Evolutionary conservation across 2,888 invertebrate genomes (phyloP).

Genomic region (Chloroclysta siterata): DNA sequence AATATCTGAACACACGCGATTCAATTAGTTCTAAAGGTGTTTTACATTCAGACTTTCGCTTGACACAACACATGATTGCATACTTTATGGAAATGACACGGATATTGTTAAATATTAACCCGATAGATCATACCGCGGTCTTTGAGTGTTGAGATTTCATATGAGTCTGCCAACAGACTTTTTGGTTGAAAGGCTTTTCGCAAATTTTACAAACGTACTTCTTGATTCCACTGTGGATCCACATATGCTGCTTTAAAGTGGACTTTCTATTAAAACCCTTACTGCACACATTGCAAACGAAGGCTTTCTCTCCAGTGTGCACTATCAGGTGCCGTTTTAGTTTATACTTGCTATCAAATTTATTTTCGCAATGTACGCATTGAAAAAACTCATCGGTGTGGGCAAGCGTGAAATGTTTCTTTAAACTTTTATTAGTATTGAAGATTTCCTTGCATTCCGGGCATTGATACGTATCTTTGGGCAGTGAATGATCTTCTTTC

Average conservation of each 20-base stretch:
- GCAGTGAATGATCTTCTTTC: conserved; percentile 54
- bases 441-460: conserved; percentile 59
- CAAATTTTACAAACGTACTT: conserved; percentile 63
- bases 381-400: conserved; percentile 60
- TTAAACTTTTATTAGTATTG: conserved; percentile 50
- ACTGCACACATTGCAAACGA: too few species aligned
- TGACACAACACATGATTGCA: too few species aligned
- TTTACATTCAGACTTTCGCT: too few species aligned
- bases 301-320: conserved; percentile 76
- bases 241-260: conserved; percentile 65
- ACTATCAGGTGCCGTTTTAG: conserved; percentile 74
- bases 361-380: conserved; percentile 63
- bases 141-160: conserved; percentile 71
- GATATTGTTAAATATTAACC: too few species aligned
- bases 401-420: conserved; percentile 59
- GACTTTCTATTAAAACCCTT: conserved; percentile 70
- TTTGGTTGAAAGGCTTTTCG: conserved; percentile 62
- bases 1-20: too few species aligned
- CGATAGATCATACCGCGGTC: conserved; percentile 40
- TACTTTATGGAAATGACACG: too few species aligned
- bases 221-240: conserved; percentile 70
- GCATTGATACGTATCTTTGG: conserved; percentile 59
- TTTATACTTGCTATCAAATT: conserved; percentile 70
- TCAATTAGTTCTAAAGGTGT: too few species aligned
- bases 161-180: conserved; percentile 62